Conservation (phyloP, 2,888 invertebrate species). For the Pycnomerus fuliginosus region DNA sequence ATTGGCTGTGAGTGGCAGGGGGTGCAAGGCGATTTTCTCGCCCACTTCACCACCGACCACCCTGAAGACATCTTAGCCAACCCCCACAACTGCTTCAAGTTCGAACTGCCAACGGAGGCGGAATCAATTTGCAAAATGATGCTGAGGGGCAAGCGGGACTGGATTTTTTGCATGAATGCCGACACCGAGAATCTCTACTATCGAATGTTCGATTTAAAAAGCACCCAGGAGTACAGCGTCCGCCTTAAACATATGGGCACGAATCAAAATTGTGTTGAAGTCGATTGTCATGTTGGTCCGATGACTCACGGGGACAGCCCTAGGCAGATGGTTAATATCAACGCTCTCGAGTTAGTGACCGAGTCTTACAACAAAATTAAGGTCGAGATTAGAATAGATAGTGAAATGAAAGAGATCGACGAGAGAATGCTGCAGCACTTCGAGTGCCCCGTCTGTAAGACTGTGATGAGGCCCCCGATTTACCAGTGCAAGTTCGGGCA, state of each 20-base stretch:
- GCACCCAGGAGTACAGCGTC: constrained; percentile 34
- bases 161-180: constrained; percentile 35
- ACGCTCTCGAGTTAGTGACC: constrained; percentile 37
- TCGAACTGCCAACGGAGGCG: constrained; percentile 37
- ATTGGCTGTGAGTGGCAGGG: constrained; percentile 37
- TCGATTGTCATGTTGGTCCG: constrained; percentile 36
- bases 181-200: constrained; percentile 36
- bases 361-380: constrained; percentile 33
- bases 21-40: constrained; percentile 33
- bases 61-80: constrained; percentile 38
- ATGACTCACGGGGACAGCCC: constrained; percentile 29
- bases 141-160: constrained; percentile 36
- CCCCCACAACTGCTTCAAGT: constrained; percentile 34
- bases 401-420: constrained; percentile 35
- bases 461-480: constrained; percentile 46
- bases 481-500: constrained; percentile 45
- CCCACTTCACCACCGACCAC: constrained; percentile 40
- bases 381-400: constrained; percentile 32
- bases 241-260: constrained; percentile 41
- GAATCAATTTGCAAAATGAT: constrained; percentile 35
- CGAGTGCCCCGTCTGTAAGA: constrained; percentile 46
- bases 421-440: constrained; percentile 42
- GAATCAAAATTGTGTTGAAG: constrained; percentile 39
- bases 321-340: constrained; percentile 36
- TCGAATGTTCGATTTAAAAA: constrained; percentile 39